phyloP scores from a whole-genome alignment of 2,113 vertebrate species.

The Hemicordylus capensis region DNA sequence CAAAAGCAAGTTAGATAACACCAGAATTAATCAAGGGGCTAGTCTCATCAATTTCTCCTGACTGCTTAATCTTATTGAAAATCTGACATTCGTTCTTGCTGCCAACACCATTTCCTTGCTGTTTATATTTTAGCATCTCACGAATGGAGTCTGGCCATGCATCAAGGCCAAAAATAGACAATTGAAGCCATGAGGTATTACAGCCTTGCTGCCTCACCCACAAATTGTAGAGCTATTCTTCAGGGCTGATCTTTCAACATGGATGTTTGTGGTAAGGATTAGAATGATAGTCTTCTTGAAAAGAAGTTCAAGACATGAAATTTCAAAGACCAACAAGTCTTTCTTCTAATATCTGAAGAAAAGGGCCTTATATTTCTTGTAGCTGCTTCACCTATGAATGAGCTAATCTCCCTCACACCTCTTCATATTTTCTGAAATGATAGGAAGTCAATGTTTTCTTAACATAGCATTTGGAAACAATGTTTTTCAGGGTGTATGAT shows the following conservation, averaged over 20 bases:
- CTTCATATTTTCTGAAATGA: too few species aligned
- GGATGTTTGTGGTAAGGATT: not conserved
- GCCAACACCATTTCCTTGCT: slow-evolving; percentile 58
- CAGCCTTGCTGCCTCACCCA: not conserved
- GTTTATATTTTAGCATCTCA: slow-evolving; percentile 38
- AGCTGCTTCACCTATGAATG: not conserved
- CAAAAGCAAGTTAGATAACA: slow-evolving; percentile 50
- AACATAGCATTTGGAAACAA: not conserved
- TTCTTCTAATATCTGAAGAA: not conserved
- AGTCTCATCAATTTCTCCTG: slow-evolving; percentile 57
- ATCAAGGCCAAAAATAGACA: slow-evolving; percentile 54
- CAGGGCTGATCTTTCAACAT: rapidly evolving
- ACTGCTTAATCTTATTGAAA: slow-evolving; percentile 64
- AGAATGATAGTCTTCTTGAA: not conserved
- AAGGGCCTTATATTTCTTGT: not conserved
- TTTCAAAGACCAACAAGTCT: rapidly evolving
- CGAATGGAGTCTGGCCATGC: slow-evolving; percentile 33
- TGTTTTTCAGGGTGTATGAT: not conserved
- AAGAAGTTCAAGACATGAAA: not conserved
- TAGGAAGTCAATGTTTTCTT: not conserved
- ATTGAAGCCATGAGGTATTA: slow-evolving; percentile 10
- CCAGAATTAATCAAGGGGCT: slow-evolving; percentile 58
- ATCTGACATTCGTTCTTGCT: slow-evolving; percentile 47
- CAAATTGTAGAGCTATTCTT: not conserved
- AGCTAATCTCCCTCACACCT: not conserved